These are phyloP conservation scores for Ceratoteleas bidentatus DNA, from an alignment of 1,140 invertebrate species.

Conservation along the genomic window DNA sequence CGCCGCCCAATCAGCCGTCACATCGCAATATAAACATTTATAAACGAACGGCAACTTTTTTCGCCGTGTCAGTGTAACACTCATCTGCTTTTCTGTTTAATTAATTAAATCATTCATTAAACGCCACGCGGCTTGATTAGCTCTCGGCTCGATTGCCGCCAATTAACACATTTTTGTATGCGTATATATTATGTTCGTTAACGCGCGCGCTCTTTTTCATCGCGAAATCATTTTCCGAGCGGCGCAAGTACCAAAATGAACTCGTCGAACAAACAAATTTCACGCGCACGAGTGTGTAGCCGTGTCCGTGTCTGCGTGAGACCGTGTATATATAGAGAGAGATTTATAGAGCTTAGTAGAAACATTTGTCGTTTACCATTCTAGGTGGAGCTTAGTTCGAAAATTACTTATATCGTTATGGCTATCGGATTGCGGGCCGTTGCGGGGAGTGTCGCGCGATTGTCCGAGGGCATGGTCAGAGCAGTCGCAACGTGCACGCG, in stretches of 20 bases:
- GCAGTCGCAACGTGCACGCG: constrained; percentile 12
- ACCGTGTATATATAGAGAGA: constrained; percentile 37
- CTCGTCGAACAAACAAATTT: constrained; percentile 51
- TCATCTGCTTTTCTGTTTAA: constrained; percentile 57
- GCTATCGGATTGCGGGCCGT: constrained; percentile 45
- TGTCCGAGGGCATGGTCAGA: background rate
- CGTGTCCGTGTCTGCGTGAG: constrained; percentile 5
- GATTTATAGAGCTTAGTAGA: constrained; percentile 63
- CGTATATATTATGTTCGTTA: constrained; percentile 52
- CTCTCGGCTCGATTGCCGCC: constrained; percentile 49
- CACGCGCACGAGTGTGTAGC: constrained; percentile 21
- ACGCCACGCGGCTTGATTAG: constrained; percentile 58
- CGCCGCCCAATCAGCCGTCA: constrained; percentile 38
- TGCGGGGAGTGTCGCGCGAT: constrained; percentile 50
- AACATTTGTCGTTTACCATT: constrained; percentile 58
- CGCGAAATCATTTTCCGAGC: constrained; percentile 46
- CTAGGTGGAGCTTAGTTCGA: constrained; percentile 62
- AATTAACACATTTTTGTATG: constrained; percentile 60
- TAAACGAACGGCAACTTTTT: constrained; percentile 40
- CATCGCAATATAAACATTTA: constrained; percentile 46
- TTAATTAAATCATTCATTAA: constrained; percentile 65
- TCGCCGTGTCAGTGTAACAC: constrained; percentile 35
- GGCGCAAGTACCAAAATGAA: constrained; percentile 47
- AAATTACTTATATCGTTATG: constrained; percentile 60
- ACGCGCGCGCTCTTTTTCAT: constrained; percentile 25